Evolutionary conservation across 2,113 vertebrate genomes (phyloP).

Genomic region (Neoarius graeffei): DNA sequence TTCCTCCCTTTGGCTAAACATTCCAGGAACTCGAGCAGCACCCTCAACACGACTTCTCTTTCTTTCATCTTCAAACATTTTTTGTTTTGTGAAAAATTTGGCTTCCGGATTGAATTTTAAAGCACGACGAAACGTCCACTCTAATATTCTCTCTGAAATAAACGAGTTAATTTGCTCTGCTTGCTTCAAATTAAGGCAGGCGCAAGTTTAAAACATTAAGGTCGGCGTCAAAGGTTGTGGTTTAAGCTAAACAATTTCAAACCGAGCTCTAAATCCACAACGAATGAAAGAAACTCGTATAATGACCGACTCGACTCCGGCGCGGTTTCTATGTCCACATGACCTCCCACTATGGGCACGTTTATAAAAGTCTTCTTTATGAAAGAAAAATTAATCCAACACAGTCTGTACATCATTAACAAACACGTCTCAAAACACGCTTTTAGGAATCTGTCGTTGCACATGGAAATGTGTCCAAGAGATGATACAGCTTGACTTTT

Average conservation of each 20-base stretch:
- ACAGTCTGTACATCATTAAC: conserved; percentile 66
- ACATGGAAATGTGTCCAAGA: conserved; percentile 25
- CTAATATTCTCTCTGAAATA: not conserved
- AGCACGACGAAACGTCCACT: not conserved
- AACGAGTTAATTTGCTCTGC: not conserved
- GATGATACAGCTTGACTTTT: not conserved
- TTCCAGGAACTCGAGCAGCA: not conserved
- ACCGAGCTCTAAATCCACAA: not conserved
- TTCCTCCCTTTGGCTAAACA: conserved; percentile 15
- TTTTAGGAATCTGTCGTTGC: conserved; percentile 34
- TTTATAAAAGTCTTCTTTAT: conserved; percentile 80
- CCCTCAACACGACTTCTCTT: not conserved
- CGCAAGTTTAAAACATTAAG: not conserved
- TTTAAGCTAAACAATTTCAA: not conserved
- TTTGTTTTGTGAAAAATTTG: not conserved
- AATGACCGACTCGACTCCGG: conserved; percentile 21
- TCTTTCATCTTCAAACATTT: not conserved
- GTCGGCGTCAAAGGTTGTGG: not conserved
- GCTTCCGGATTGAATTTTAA: not conserved
- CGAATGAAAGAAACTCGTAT: not conserved
- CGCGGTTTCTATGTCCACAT: conserved; percentile 45
- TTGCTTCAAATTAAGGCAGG: not conserved
- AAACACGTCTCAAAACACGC: conserved; percentile 51
- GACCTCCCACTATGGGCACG: conserved; percentile 70
- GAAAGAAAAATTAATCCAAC: conserved; percentile 72